Evolutionary conservation across 2,113 vertebrate genomes (phyloP), one percentile per base, ranked within the genome.

Genomic region (Cardinalis cardinalis): DNA sequence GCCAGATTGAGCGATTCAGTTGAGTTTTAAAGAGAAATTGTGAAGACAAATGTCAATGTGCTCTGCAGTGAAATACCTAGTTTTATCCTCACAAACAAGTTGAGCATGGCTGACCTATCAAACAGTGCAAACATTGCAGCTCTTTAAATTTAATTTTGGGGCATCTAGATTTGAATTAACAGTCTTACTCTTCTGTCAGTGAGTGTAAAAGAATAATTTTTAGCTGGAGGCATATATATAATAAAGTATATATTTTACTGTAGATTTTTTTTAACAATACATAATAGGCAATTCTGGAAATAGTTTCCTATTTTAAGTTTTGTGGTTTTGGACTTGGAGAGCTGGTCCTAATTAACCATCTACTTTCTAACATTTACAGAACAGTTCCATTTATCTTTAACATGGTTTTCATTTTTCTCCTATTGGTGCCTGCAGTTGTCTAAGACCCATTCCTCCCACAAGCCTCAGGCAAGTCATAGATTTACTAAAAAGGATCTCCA

Each of bases 281-380:
- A 97, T 97, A 98, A 98, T 97, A 95, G 97, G 96, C 96, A 98
- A 97, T 98, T 97, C 97, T 98, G 96, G 97, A 98, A 97, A 97
- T 97, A 97, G 97, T 98, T 98, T 98, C 95, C 96, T 96, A 97
- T 98, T 98, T 97, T 97, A 97, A 96, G 94, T 97, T 97, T 96
- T 97, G 97, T 97, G 98, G 98, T 97, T 98, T 98, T 95, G 94
- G 94, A 97, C 93, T 90, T 90, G 79, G 96, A 97, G 96, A 95
- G 92, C 97, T 98, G 97, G 95, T 97, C 97, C 96, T 98, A 97
- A 98, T 98, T 98, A 98, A 88, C 95, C 97, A 97, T 96, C 96
- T 97, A 97, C 97, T 98, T 97, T 97, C 96, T 96, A 98, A 96
- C 95, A 96, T 97, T 97, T 97, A 93, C 96, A 98, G 96, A 97